These are phyloP conservation scores for Picathartes gymnocephalus DNA, from an alignment of 2,113 vertebrate species.

Conservation along the genomic window DNA sequence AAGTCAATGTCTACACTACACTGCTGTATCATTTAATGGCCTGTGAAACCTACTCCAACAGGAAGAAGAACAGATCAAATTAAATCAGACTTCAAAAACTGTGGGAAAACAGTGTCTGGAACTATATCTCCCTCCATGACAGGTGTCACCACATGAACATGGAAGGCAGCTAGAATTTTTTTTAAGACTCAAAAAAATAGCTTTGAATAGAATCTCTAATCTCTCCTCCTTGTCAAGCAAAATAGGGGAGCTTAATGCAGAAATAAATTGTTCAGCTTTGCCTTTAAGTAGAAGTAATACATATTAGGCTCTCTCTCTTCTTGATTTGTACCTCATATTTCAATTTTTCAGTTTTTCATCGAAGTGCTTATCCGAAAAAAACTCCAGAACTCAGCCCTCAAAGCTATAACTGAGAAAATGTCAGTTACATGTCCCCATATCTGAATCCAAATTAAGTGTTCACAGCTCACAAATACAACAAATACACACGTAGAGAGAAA, in stretches of 20 bases:
- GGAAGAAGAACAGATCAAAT: neutral
- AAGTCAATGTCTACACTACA: neutral
- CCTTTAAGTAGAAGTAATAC: neutral
- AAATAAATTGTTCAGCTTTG: neutral
- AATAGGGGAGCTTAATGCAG: neutral
- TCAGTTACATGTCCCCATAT: accelerated
- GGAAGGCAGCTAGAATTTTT: neutral
- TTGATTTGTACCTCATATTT: neutral
- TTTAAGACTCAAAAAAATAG: neutral
- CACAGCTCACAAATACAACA: neutral
- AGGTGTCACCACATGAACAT: neutral
- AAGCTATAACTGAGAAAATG: neutral
- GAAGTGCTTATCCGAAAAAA: neutral
- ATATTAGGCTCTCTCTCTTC: neutral
- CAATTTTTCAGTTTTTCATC: neutral
- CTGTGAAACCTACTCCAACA: neutral
- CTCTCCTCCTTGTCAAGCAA: neutral
- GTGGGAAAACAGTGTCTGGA: neutral
- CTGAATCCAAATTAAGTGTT: neutral
- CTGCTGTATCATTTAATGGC: neutral
- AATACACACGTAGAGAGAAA: neutral
- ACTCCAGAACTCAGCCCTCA: neutral
- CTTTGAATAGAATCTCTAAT: neutral
- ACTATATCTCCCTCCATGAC: neutral
- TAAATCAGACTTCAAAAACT: neutral